These are phyloP conservation scores for Scrobipalpa costella DNA, from an alignment of 2,888 invertebrate species.

Conservation along the genomic window DNA sequence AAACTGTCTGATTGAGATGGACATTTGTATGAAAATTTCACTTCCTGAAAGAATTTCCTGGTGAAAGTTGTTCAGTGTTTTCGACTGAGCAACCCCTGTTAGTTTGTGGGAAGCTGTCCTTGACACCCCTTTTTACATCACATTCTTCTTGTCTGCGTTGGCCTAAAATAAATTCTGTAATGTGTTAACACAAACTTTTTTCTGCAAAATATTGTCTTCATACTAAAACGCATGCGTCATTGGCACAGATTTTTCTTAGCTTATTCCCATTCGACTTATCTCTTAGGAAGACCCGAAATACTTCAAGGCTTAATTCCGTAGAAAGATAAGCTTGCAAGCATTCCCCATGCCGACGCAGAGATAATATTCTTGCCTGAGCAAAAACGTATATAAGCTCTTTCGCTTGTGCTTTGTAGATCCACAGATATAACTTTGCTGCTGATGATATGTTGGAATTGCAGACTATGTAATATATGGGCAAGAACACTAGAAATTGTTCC, in stretches of 20 bases:
- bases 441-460: too few species aligned
- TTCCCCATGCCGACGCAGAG: not conserved
- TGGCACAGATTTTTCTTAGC: not conserved
- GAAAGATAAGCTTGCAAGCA: not conserved
- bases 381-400: not conserved
- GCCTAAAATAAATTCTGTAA: not conserved
- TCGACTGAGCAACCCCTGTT: too few species aligned
- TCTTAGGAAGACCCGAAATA: not conserved
- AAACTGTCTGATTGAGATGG: too few species aligned
- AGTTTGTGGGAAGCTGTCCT: too few species aligned
- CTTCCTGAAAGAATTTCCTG: too few species aligned
- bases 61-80: too few species aligned
- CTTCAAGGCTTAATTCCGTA: not conserved
- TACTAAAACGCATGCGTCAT: not conserved
- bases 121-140: too few species aligned
- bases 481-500: too few species aligned
- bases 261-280: not conserved
- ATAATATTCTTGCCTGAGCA: constrained; percentile 9
- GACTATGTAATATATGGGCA: too few species aligned
- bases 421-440: not conserved
- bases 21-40: too few species aligned
- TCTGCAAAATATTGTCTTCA: not conserved
- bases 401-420: constrained; percentile 5
- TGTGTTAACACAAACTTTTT: not conserved
- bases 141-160: not conserved